A percentile compares a stretch with the other conserved stretches of the same genome.
Conservation (phyloP, 2,797 vertebrate genomes). For the Hephaestus fuliginosus region DNA sequence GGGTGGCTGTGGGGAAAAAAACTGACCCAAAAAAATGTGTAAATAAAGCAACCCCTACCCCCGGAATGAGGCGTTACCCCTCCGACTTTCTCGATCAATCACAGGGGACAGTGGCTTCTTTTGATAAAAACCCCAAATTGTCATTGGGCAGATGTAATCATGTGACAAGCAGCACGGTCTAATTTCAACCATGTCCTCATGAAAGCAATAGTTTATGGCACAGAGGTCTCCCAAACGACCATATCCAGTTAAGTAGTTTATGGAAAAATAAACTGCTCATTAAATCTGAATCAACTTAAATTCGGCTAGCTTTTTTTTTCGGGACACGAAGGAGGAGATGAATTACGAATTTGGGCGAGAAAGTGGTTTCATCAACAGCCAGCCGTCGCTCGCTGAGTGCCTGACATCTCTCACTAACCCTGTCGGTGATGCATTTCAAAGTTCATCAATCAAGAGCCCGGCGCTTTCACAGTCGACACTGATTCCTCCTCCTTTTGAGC, state of each 20-base stretch:
- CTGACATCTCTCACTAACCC: conserved; percentile 98
- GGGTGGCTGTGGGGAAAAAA: conserved; percentile 62
- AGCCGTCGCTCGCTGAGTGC: conserved; percentile 99
- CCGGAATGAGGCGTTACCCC: conserved; percentile 96
- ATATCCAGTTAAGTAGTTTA: conserved; percentile 93
- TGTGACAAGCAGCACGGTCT: conserved; percentile 99
- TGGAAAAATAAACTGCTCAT: conserved; percentile 77
- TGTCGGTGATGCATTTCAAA: conserved; percentile 99
- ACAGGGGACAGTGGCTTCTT: conserved; percentile 99
- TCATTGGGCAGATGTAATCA: conserved; percentile 99
- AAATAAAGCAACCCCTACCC: conserved; percentile 94
- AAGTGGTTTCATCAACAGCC: conserved; percentile 99
- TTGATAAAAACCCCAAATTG: conserved; percentile 99
- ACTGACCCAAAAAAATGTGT: conserved; percentile 88
- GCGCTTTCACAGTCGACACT: conserved; percentile 97
- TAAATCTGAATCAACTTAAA: conserved; percentile 82
- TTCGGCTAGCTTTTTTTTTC: conserved; percentile 86
- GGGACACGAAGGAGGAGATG: conserved; percentile 95
- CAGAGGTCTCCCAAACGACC: conserved; percentile 95
- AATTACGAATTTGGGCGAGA: conserved; percentile 99
- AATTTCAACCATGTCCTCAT: conserved; percentile 98
- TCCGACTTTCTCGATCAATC: conserved; percentile 98
- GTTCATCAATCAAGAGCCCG: conserved; percentile 99
- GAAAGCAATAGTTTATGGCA: conserved; percentile 99
- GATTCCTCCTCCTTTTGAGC: conserved; percentile 99